phyloP scores from a whole-genome alignment of 1,140 invertebrate species.

The Pseudomyrmex pallidus region DNA sequence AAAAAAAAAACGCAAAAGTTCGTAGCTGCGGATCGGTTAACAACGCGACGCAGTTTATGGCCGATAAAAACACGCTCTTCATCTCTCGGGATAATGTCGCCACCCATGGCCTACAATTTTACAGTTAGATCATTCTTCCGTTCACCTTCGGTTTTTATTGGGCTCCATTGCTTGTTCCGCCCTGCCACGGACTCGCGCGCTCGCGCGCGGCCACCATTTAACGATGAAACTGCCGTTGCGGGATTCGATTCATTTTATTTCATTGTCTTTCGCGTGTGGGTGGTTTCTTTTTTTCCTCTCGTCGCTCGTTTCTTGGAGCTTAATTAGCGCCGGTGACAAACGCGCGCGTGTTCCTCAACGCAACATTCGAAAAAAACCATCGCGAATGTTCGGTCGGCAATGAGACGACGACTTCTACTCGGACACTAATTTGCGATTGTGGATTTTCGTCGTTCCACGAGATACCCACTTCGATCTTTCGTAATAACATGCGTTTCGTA shows the following conservation, averaged over 20 bases:
- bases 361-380: too few relatives aligned
- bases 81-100: constrained; percentile 52
- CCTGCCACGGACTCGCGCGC: not conserved
- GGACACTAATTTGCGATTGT: too few relatives aligned
- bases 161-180: constrained; percentile 28
- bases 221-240: not conserved
- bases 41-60: constrained; percentile 12
- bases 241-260: not conserved
- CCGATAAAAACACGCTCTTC: constrained; percentile 46
- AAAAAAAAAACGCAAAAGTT: not conserved
- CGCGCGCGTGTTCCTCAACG: too few relatives aligned
- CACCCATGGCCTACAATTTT: constrained; percentile 59
- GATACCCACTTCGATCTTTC: not conserved
- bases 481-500: not conserved
- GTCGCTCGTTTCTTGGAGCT: too few relatives aligned
- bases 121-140: constrained; percentile 81
- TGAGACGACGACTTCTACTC: too few relatives aligned
- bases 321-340: too few relatives aligned
- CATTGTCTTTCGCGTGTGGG: too few relatives aligned
- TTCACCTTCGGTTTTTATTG: constrained; percentile 77
- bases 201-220: not conserved
- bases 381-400: too few relatives aligned
- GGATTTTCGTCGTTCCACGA: too few relatives aligned
- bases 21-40: not conserved
- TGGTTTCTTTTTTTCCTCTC: too few relatives aligned